phyloP scores from a whole-genome alignment of 2,113 vertebrate species.

The Ammodytes marinus region DNA sequence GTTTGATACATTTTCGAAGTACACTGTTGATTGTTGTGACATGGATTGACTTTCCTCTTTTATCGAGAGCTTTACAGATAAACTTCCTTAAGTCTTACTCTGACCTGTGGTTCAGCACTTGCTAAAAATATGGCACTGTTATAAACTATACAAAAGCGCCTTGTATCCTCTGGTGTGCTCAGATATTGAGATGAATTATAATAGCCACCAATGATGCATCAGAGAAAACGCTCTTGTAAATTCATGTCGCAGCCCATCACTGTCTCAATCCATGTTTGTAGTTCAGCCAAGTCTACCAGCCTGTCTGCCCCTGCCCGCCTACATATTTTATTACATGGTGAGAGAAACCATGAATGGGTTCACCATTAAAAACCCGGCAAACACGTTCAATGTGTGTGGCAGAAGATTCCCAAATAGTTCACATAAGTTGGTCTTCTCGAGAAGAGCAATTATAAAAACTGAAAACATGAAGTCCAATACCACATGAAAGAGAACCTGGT shows the following conservation, averaged over 20 bases:
- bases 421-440: conserved; percentile 15
- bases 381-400: conserved; percentile 28
- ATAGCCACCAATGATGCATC: conserved; percentile 15
- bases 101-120: not conserved
- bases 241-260: conserved; percentile 72
- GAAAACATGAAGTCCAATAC: conserved; percentile 20
- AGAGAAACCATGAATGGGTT: conserved; percentile 21
- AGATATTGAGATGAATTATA: conserved; percentile 5
- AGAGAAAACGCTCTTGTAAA: conserved; percentile 36
- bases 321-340: conserved; percentile 26
- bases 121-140: not conserved
- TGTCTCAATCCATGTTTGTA: conserved; percentile 40
- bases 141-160: conserved; percentile 3
- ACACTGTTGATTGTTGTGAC: not conserved
- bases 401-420: conserved; percentile 54
- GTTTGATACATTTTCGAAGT: no score
- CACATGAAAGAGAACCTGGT: conserved; percentile 45
- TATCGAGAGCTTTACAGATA: not conserved
- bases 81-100: conserved; percentile 3
- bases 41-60: not conserved
- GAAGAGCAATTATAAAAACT: not conserved
- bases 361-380: conserved; percentile 6
- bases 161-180: not conserved
- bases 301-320: conserved; percentile 1
- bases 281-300: conserved; percentile 49